These are phyloP conservation scores for Ichneumoninae sp. DNA, from an alignment of 2,888 invertebrate genomes.

Conservation along the genomic window DNA sequence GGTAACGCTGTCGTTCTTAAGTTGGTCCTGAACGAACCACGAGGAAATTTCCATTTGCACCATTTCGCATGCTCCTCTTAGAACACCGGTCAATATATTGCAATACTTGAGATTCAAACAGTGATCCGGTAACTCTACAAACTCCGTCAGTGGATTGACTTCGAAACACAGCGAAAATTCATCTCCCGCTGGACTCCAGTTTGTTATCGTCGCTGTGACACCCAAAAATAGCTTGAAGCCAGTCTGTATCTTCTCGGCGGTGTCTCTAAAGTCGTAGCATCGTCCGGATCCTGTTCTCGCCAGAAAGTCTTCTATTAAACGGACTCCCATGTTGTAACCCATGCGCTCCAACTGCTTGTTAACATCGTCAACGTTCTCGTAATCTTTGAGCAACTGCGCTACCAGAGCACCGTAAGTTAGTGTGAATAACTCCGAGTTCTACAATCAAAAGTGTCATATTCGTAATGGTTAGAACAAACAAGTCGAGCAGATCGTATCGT, in stretches of 20 bases:
- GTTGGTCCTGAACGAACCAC: conserved; percentile 97
- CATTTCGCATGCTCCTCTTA: conserved; percentile 99
- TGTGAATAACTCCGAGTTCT: conserved; percentile 98
- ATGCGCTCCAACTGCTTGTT: conserved; percentile 97
- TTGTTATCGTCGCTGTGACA: conserved; percentile 95
- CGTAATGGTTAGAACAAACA: neutral
- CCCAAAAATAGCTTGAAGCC: conserved; percentile 89
- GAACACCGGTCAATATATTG: conserved; percentile 95
- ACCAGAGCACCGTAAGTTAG: conserved; percentile 99
- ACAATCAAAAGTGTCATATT: conserved; percentile 76
- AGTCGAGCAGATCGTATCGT: neutral
- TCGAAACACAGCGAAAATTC: conserved; percentile 99
- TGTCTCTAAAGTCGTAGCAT: conserved; percentile 98
- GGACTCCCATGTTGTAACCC: conserved; percentile 99
- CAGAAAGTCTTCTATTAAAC: conserved; percentile 98
- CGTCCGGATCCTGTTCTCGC: conserved; percentile 95
- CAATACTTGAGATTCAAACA: conserved; percentile 94
- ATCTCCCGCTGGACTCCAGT: conserved; percentile 97
- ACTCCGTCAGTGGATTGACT: conserved; percentile 97
- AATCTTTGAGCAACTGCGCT: conserved; percentile 98
- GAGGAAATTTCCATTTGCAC: conserved; percentile 98
- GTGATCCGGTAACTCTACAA: conserved; percentile 97
- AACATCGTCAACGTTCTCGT: conserved; percentile 98
- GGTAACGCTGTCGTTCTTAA: conserved; percentile 97
- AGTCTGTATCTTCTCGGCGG: conserved; percentile 97